Evolutionary conservation across 1,140 invertebrate species (phyloP), one percentile per base, ranked within the genome.

Genomic region (Radopholus similis): DNA sequence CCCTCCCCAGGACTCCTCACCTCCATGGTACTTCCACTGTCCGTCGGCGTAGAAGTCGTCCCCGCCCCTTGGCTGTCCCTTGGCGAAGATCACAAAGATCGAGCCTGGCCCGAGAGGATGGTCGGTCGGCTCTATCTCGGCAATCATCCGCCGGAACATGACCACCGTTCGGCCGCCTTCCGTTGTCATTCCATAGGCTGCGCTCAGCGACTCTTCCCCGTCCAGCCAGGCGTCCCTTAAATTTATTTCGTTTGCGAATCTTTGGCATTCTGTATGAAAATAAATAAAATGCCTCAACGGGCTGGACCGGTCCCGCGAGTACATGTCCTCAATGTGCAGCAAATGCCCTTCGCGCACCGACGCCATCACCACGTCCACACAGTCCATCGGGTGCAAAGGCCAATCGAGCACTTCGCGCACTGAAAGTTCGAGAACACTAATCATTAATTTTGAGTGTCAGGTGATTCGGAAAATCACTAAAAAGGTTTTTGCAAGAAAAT

Each of bases 41-140:
- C 76, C 63, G 44, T 63, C 51, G 21, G 51, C 28, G 44, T 73
- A 73, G 51, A 73, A 73, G 44, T 47, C 54, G 5, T 38, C 53
- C 21, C 13, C 26, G 5, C 55, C 44, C 34, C 15, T 77, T 23
- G 40, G n/a, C 37, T 77, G 69, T 2, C 74, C 75, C 66, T 74
- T 74, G 15, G 75, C 74, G 15, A 58, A 57, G 32, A 74, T 74
- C 5, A 66, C 28, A 57, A 72, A 67, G n/a, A 77, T 65, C 38
- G 68, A 54, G 0, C 73, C 75, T 0, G 75, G 73, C 23, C 73
- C 73, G 2, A 75, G 38, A 9, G 75, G 75, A 44, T 73, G 74
- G 55, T 75, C 73, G 1, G 71, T 54, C 9, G 73, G 73, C 44
- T 75, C 73, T 38, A 77, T 77, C 57, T 75, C 73, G 75, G 34